A percentile compares a stretch with the other conserved stretches of the same genome.
phyloP scores from a whole-genome alignment of 2,113 vertebrate species.

The Antigone vipio region DNA sequence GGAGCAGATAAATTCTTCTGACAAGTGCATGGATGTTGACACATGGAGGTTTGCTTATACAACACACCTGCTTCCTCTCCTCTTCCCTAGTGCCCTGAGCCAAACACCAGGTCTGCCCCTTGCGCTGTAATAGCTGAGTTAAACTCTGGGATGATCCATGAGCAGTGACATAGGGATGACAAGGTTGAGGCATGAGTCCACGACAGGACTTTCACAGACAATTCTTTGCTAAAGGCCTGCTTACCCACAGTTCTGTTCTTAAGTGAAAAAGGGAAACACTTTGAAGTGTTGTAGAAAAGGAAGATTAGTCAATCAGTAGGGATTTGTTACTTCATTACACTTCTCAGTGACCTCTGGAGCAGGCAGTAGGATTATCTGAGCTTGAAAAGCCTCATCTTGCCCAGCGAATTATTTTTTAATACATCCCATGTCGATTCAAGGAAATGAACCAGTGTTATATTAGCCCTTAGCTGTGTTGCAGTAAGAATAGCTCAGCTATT shows the following conservation, averaged over 20 bases:
- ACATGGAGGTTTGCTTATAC: neutral
- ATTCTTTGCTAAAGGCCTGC: neutral
- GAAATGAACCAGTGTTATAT: slow-evolving; percentile 11
- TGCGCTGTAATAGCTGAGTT: neutral
- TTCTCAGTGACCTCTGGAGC: slow-evolving; percentile 1
- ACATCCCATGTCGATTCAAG: neutral
- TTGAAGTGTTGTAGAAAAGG: slow-evolving; percentile 40
- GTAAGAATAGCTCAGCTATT: neutral
- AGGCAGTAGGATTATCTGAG: neutral
- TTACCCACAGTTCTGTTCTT: neutral
- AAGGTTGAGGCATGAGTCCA: neutral
- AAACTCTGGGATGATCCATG: neutral
- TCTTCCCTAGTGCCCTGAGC: neutral
- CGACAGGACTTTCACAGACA: neutral
- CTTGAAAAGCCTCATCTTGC: neutral
- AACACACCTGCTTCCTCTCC: slow-evolving; percentile 9
- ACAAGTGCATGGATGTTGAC: neutral
- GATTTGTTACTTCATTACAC: neutral
- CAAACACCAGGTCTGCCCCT: neutral
- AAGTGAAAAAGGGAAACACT: slow-evolving; percentile 32
- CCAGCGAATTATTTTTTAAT: slow-evolving; percentile 34
- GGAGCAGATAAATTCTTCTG: neutral
- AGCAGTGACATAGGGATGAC: neutral
- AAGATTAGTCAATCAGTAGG: slow-evolving; percentile 64
- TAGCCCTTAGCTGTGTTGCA: neutral